These are phyloP conservation scores for Chelonus insularis DNA, from an alignment of 1,140 invertebrate species.

Conservation along the genomic window DNA sequence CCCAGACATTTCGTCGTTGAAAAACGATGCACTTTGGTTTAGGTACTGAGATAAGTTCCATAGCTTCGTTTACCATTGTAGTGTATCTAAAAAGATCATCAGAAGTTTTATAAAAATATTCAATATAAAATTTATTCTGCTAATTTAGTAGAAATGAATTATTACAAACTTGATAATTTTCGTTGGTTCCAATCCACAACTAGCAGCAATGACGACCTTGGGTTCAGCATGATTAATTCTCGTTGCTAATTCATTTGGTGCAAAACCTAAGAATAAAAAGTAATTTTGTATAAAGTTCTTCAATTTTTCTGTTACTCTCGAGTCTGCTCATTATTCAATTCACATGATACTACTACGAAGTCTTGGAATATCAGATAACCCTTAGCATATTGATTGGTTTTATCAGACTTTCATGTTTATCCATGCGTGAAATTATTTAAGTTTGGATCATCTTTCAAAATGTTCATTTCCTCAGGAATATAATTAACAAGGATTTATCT, in stretches of 20 bases:
- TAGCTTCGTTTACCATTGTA: conserved; percentile 83
- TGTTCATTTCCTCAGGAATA: too few species aligned
- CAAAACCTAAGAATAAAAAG: conserved; percentile 71
- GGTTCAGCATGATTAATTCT: conserved; percentile 87
- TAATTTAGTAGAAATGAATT: neutral
- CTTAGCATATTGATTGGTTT: conserved; percentile 28
- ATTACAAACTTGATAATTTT: conserved; percentile 73
- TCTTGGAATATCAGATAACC: neutral
- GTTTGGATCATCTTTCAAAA: too few species aligned
- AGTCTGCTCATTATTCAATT: conserved; percentile 31
- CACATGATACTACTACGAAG: neutral
- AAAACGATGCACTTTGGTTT: conserved; percentile 80
- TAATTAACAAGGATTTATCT: too few species aligned
- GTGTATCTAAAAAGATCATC: conserved; percentile 79
- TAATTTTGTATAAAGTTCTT: conserved; percentile 7
- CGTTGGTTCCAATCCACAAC: conserved; percentile 86
- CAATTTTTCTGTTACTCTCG: neutral
- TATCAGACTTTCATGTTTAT: conserved; percentile 22
- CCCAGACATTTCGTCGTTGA: conserved; percentile 71
- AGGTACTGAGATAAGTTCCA: conserved; percentile 70
- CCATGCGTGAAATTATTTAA: neutral
- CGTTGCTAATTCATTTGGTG: conserved; percentile 79
- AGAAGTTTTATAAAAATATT: too few species aligned
- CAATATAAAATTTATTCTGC: conserved; percentile 1
- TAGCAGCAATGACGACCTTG: conserved; percentile 86